A percentile compares a stretch with the other conserved stretches of the same genome.
Evolutionary conservation across 1,140 invertebrate species (phyloP).

Genomic region (Panagrolaimus sp.): DNA sequence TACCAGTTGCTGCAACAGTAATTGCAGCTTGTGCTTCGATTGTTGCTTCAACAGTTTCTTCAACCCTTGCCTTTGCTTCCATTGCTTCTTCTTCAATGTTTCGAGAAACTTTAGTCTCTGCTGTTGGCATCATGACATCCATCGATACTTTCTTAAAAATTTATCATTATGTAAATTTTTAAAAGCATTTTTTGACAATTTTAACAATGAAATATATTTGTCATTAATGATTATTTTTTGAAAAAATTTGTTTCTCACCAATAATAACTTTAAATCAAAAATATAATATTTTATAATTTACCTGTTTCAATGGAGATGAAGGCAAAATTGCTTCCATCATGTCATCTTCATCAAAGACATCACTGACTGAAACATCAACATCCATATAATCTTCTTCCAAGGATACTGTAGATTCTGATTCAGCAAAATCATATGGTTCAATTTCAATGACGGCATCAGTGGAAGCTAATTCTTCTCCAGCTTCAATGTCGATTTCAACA

Average conservation of each 20-base stretch:
- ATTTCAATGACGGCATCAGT: slow-evolving; percentile 33
- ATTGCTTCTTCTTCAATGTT: slow-evolving; percentile 16
- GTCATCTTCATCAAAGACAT: slow-evolving; percentile 26
- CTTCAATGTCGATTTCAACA: slow-evolving; percentile 34
- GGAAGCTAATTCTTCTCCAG: slow-evolving; percentile 32
- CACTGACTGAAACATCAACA: slow-evolving; percentile 27
- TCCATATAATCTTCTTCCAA: slow-evolving; percentile 33
- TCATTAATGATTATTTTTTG: no score
- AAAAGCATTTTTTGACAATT: neutral
- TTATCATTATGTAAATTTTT: neutral
- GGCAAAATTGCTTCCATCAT: slow-evolving; percentile 27
- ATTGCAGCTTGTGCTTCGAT: slow-evolving; percentile 3
- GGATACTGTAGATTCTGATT: slow-evolving; percentile 28
- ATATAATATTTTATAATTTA: neutral
- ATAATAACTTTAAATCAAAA: neutral
- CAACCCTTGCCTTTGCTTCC: neutral
- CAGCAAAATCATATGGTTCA: slow-evolving; percentile 29
- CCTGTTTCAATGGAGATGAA: slow-evolving; percentile 23
- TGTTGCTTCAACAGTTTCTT: neutral
- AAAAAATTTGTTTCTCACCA: neutral
- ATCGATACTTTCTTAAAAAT: slow-evolving; percentile 2
- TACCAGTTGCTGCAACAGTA: neutral
- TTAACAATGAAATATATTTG: slow-evolving; percentile 20
- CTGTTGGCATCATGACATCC: neutral
- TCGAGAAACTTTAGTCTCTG: neutral